Evolutionary conservation across 2,113 vertebrate genomes (phyloP).

Genomic region (Ceratotherium simum): DNA sequence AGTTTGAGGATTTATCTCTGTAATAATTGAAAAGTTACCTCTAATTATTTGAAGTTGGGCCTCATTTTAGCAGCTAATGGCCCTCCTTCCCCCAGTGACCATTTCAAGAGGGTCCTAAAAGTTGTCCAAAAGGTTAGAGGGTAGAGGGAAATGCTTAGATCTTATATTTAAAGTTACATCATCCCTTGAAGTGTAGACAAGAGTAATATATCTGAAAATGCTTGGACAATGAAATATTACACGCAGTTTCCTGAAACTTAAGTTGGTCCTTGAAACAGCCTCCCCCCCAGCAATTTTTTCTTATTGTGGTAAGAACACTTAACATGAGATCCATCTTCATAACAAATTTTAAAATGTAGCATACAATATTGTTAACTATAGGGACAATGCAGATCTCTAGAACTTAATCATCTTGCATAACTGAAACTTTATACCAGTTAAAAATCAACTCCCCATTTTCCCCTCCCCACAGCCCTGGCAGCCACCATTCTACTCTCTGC

Average conservation of each 20-base stretch:
- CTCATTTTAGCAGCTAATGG: not conserved
- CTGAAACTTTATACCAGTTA: not conserved
- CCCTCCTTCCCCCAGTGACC: not conserved
- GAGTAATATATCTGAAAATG: not conserved
- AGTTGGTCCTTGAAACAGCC: not conserved
- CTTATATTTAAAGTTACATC: not conserved
- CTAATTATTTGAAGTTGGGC: not conserved
- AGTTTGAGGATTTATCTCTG: not conserved
- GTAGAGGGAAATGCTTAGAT: not conserved
- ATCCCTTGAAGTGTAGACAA: not conserved
- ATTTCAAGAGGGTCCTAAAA: not conserved
- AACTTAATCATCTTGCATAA: not conserved
- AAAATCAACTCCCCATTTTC: not conserved
- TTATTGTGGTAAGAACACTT: not conserved
- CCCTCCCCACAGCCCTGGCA: not conserved
- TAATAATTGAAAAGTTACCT: not conserved
- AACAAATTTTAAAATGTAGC: not conserved
- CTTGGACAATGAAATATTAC: not conserved
- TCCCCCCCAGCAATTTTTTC: not conserved
- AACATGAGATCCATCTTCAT: not conserved
- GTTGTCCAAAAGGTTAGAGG: not conserved
- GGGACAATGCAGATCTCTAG: not conserved
- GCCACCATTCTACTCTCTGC: not conserved
- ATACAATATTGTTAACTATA: not conserved
- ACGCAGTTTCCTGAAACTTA: not conserved